Percentiles rank a stretch among this genome's conserved stretches.
These are phyloP conservation scores for Drosophila eugracilis DNA, from an alignment of 1,140 invertebrate species.

Conservation along the genomic window DNA sequence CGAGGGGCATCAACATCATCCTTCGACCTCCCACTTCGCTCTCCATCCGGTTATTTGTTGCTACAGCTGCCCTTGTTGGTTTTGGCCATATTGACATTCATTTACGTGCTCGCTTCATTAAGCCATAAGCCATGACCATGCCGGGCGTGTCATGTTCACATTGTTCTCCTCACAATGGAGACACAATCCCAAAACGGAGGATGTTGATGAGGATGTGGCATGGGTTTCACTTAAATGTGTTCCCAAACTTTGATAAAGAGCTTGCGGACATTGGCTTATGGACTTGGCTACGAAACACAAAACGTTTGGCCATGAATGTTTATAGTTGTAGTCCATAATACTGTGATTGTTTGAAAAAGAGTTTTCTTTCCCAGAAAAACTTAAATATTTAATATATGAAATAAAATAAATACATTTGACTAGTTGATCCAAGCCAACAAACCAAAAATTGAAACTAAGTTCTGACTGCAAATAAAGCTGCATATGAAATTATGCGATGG, in stretches of 20 bases:
- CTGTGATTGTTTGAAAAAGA: background rate
- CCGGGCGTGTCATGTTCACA: constrained; percentile 33
- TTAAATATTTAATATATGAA: constrained; percentile 1
- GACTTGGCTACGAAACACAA: constrained; percentile 6
- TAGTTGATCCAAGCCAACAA: background rate
- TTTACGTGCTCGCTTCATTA: constrained; percentile 74
- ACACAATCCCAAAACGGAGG: constrained; percentile 8
- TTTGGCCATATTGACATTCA: constrained; percentile 55
- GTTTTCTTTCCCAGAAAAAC: background rate
- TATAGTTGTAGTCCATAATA: background rate
- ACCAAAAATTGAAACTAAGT: constrained; percentile 10
- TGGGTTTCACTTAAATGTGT: constrained; percentile 6
- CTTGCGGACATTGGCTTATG: constrained; percentile 29
- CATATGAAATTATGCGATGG: background rate
- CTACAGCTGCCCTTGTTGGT: constrained; percentile 17
- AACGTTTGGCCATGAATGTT: constrained; percentile 7
- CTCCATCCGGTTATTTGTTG: constrained; percentile 11
- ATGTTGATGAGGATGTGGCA: constrained; percentile 1
- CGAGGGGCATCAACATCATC: constrained; percentile 8
- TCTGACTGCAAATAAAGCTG: constrained; percentile 15
- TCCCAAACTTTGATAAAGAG: constrained; percentile 41
- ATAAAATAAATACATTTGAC: constrained; percentile 7
- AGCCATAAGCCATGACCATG: constrained; percentile 64
- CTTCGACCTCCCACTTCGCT: constrained; percentile 4
- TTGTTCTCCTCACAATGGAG: constrained; percentile 30